phyloP scores from a whole-genome alignment of 2,888 invertebrate genomes.

The Xylophagus ater region DNA sequence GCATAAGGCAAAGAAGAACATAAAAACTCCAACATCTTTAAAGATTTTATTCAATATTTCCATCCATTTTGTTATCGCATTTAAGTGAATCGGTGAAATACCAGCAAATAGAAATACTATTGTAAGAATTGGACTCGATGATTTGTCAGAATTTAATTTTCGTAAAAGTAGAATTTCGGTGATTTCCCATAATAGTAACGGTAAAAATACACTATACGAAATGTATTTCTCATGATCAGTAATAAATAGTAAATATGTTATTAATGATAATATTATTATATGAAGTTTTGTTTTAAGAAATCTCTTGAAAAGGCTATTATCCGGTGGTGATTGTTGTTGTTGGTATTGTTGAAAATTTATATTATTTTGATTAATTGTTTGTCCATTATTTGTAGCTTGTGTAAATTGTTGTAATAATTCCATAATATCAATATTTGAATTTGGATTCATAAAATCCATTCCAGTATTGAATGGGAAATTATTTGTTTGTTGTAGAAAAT shows the following conservation, averaged over 20 bases:
- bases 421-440: neutral
- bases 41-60: constrained; percentile 3
- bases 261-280: neutral
- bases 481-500: too few species aligned
- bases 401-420: neutral
- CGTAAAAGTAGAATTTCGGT: neutral
- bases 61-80: neutral
- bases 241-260: constrained; percentile 3
- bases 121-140: neutral
- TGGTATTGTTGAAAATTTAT: neutral
- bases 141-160: neutral
- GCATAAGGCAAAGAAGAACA: constrained; percentile 3
- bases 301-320: neutral
- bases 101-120: neutral
- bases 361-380: neutral
- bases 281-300: constrained; percentile 2
- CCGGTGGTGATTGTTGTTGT: neutral
- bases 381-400: neutral
- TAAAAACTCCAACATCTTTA: constrained; percentile 3
- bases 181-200: constrained; percentile 5
- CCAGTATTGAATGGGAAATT: neutral
- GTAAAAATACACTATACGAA: constrained; percentile 5
- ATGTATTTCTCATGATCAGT: neutral
- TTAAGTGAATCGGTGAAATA: neutral
- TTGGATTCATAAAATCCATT: neutral